Percentiles rank a stretch among this genome's conserved stretches.
Conservation (phyloP, 2,797 vertebrate genomes). For the Lates japonicus region DNA sequence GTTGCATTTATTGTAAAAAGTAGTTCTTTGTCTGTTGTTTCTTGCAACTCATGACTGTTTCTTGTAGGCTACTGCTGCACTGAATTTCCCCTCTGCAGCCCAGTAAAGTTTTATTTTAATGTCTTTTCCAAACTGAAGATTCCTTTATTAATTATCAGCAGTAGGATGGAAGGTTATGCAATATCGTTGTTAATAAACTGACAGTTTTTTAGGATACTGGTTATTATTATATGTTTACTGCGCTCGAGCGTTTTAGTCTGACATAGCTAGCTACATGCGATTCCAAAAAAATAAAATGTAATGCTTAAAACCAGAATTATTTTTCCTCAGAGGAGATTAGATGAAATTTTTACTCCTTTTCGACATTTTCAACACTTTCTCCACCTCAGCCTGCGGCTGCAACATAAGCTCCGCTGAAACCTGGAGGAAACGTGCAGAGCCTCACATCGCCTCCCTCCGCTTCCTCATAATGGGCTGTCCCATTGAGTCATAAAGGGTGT, state of each 20-base stretch:
- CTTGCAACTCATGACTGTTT: background rate
- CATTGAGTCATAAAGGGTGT: slow-evolving; percentile 34
- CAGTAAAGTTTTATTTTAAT: too few relatives aligned
- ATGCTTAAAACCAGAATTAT: too few relatives aligned
- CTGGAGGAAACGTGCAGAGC: too few relatives aligned
- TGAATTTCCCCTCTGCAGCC: too few relatives aligned
- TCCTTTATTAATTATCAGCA: background rate
- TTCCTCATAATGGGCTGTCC: slow-evolving; percentile 28
- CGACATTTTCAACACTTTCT: background rate
- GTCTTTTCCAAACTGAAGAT: background rate
- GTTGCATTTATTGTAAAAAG: background rate
- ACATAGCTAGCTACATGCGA: too few relatives aligned
- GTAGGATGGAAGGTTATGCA: background rate
- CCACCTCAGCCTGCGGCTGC: background rate
- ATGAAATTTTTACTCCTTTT: too few relatives aligned
- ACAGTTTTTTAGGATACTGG: background rate
- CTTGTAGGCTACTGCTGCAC: background rate
- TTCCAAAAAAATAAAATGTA: background rate
- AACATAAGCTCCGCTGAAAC: background rate
- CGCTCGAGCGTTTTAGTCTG: background rate
- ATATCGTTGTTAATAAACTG: background rate
- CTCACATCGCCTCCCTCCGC: background rate
- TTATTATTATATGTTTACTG: too few relatives aligned
- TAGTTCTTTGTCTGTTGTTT: too few relatives aligned
- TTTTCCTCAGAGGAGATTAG: background rate